Percentiles rank a stretch among this genome's conserved stretches.
These are phyloP conservation scores for Columba livia DNA, from an alignment of 2,113 vertebrate species.

Conservation along the genomic window DNA sequence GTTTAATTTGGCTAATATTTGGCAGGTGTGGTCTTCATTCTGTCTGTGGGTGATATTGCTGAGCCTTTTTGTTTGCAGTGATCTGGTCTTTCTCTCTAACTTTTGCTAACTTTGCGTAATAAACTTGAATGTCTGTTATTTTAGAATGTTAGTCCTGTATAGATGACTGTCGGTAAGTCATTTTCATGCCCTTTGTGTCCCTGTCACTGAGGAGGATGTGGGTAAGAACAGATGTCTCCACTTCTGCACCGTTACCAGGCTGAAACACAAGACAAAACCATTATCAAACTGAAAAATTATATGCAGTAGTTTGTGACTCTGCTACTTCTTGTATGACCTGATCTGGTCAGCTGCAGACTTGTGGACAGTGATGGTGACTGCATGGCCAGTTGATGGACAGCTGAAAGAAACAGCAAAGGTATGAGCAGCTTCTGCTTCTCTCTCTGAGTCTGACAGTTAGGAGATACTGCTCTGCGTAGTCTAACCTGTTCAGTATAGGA, in stretches of 20 bases:
- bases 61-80: background rate
- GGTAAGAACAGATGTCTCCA: background rate
- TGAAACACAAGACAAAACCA: conserved; percentile 29
- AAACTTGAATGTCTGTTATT: background rate
- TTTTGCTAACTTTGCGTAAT: background rate
- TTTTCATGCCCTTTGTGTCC: background rate
- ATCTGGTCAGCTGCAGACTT: background rate
- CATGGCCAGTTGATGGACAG: conserved; percentile 28
- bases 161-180: background rate
- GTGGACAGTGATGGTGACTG: background rate
- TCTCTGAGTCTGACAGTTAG: background rate
- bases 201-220: background rate
- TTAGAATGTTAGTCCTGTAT: background rate
- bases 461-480: background rate
- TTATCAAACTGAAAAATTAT: conserved; percentile 47
- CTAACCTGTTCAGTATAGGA: background rate
- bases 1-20: background rate
- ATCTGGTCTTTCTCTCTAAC: background rate
- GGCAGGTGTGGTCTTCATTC: background rate
- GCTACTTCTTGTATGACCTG: background rate
- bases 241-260: background rate
- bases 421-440: background rate
- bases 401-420: conserved; percentile 47
- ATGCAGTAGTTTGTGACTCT: conserved; percentile 15
- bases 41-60: background rate